Evolutionary conservation across 1,140 invertebrate species (phyloP), one percentile per base, ranked within the genome.

Genomic region (Meloidogyne chitwoodi): DNA sequence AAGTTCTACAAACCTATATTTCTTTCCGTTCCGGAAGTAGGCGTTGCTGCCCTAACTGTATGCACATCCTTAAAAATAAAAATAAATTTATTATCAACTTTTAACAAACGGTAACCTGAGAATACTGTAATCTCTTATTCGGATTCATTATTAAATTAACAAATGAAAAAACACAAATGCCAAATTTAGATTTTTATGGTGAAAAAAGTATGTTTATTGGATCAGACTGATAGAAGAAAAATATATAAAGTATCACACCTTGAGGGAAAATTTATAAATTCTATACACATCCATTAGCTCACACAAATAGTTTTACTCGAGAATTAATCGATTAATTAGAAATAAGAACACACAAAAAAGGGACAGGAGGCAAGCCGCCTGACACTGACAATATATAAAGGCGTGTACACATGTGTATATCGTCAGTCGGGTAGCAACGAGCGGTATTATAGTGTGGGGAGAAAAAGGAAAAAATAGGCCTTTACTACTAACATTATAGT

Each of bases 11-110:
- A n/a, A n/a, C 48, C 48, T 61, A 73, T 73, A 64, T 64, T 73
- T 29, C 71, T 61, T 31, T 73, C 71, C 1, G 29, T 29, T 24
- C 71, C 71, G 14, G 71, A 73, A n/a, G 38, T 29, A 16, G 71
- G 71, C 56, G 56, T 73, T 5, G 71, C 71, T 38, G 71, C 71
- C 71, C 71, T 56, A 19, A 73, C 71, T 31, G 71, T 73, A 34
- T 73, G 71, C n/a, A 63, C 71, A 31, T 31, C 65, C 71, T 73
- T 19, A 71, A 71, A 71, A 61, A 61, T 19, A 24, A 41, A 63
- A n/a, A 44, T 38, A 22, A 56, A 8, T n/a, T 56, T 56, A n/a
- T 16, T 56, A 8, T 56, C 6, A 19, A 48, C 16, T 56, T 56
- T 56, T n/a, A 56, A 56, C 5, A 56, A 56, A 48, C 6, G 19